phyloP scores from a whole-genome alignment of 2,113 vertebrate genomes.

The Strix aluco region DNA sequence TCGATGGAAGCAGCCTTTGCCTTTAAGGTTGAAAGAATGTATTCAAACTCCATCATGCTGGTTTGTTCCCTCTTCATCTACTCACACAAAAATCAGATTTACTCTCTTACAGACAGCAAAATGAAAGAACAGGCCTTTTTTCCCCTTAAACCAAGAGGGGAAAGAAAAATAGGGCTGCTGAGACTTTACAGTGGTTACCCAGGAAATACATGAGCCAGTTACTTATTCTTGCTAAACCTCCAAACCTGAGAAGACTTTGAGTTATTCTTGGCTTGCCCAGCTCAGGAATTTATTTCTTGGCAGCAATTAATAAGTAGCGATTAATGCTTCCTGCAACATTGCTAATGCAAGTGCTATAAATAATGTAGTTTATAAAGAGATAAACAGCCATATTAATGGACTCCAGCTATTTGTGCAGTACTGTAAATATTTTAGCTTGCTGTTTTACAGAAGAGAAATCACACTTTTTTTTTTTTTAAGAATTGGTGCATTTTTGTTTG shows the following conservation, averaged over 20 bases:
- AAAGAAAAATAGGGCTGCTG: background rate
- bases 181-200: background rate
- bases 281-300: slow-evolving; percentile 46
- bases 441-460: slow-evolving; percentile 71
- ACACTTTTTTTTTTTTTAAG: slow-evolving; percentile 17
- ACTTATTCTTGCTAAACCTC: background rate
- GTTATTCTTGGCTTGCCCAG: slow-evolving; percentile 49
- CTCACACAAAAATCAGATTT: background rate
- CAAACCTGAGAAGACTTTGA: background rate
- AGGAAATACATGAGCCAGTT: background rate
- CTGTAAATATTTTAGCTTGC: slow-evolving; percentile 73
- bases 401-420: slow-evolving; percentile 59
- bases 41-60: background rate
- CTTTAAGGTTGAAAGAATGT: background rate
- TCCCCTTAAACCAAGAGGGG: background rate
- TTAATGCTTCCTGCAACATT: slow-evolving; percentile 57
- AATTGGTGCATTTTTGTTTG: slow-evolving; percentile 54
- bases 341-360: slow-evolving; percentile 61
- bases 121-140: background rate
- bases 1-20: background rate
- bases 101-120: background rate
- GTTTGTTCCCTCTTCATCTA: background rate
- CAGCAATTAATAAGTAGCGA: slow-evolving; percentile 67
- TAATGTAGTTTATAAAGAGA: slow-evolving; percentile 65
- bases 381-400: slow-evolving; percentile 64